Evolutionary conservation across 2,113 vertebrate species (phyloP), one percentile per base, ranked within the genome.

Genomic region (Hydrochoerus hydrochaeris): DNA sequence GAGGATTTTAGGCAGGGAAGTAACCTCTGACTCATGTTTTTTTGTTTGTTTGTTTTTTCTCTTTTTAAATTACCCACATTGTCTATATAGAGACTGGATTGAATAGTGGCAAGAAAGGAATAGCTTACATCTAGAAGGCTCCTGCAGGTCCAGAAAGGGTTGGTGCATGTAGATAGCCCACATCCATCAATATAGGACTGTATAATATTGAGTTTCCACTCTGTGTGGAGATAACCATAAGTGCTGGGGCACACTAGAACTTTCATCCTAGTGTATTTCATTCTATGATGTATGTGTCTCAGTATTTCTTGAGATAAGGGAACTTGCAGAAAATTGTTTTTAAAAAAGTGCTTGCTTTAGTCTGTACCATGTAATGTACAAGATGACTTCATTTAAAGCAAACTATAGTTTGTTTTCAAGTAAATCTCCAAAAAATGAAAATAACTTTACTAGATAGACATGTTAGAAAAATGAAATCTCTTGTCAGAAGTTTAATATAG

Each of bases 261-360:
- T 58, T 17, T 73, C 41, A 32, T 80, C 58, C 46, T 1, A 22
- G 30, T 83, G 1, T 4, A 16, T 49, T 89, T 44, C 38, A 75
- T 30, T 78, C 44, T 63, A 46, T 12, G 4, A 30, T 44, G 10
- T n/a, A 49, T 77, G 32, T 86, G 5, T 77, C 89, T 57, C 16
- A 80, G 24, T 57, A 67, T 85, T 87, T 81, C 69, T 81, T 41
- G 30, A 80, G 26, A 30, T 52, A 81, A 63, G 85, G 67, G 60
- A 85, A 62, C 38, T 19, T 92, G 58, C 35, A 77, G 80, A 28
- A 92, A 96, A 57, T 54, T 57, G 35, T 85, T 78, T 60, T 67
- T 88, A 60, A 77, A 28, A 77, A 77, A 77, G 13, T 52, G n/a
- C 65, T 82, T 78, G 32, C 28, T 95, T 49, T 58, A 62, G 44